These are phyloP conservation scores for Chunga burmeisteri DNA, from an alignment of 2,113 vertebrate genomes.

Conservation along the genomic window DNA sequence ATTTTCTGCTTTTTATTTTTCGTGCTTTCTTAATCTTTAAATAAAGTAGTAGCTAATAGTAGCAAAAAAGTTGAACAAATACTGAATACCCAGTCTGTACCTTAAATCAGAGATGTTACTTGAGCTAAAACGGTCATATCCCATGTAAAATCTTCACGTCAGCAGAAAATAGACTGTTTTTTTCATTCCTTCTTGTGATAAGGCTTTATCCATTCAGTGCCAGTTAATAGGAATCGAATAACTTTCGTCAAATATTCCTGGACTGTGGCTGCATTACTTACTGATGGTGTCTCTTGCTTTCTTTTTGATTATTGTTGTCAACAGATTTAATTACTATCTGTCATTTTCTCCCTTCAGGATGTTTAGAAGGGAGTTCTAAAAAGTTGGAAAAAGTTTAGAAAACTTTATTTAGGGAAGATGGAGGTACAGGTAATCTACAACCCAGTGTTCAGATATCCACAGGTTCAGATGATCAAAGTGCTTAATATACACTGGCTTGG, in stretches of 20 bases:
- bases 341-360: neutral
- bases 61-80: neutral
- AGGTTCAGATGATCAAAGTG: neutral
- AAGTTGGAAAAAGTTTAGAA: neutral
- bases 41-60: neutral
- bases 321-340: neutral
- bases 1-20: neutral
- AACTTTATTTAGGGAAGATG: neutral
- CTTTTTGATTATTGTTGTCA: neutral
- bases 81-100: neutral
- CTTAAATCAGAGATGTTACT: neutral
- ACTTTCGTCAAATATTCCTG: neutral
- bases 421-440: neutral
- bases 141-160: neutral
- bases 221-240: neutral
- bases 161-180: neutral
- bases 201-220: neutral
- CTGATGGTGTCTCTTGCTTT: neutral
- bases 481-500: neutral
- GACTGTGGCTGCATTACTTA: neutral
- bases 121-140: neutral
- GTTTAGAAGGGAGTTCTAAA: no score
- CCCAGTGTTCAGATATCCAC: neutral
- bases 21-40: neutral
- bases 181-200: neutral